phyloP scores from a whole-genome alignment of 2,797 vertebrate genomes.

The Erethizon dorsatum region DNA sequence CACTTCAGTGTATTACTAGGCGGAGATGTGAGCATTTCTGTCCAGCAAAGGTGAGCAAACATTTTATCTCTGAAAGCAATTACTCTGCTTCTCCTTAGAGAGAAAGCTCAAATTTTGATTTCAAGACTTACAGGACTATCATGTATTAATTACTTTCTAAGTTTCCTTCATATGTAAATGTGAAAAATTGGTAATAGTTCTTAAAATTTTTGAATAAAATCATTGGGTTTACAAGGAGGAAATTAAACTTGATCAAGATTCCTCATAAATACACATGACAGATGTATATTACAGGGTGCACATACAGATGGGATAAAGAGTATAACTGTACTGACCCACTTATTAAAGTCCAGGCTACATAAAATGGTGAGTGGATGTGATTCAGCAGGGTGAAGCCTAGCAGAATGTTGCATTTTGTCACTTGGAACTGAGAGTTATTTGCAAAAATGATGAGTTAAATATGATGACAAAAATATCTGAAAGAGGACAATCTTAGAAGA shows the following conservation, averaged over 20 bases:
- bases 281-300: background rate
- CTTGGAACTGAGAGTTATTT: background rate
- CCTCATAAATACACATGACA: background rate
- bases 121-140: slow-evolving; percentile 51
- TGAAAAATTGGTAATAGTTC: slow-evolving; percentile 37
- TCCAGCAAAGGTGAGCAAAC: slow-evolving; percentile 44
- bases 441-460: background rate
- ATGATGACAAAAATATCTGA: too few relatives aligned
- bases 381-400: background rate
- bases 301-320: background rate
- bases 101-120: slow-evolving; percentile 47
- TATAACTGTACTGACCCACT: background rate
- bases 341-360: background rate
- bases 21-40: slow-evolving; percentile 3
- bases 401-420: background rate
- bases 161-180: background rate
- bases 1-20: background rate
- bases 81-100: background rate
- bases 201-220: slow-evolving; percentile 39
- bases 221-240: background rate
- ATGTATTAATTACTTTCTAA: slow-evolving; percentile 48
- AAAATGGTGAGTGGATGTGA: background rate
- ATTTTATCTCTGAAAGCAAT: background rate
- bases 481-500: too few relatives aligned
- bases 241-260: background rate